Percentiles rank a stretch among this genome's conserved stretches.
These are phyloP conservation scores for Epinotia ramella DNA, from an alignment of 2,888 invertebrate genomes.

Conservation along the genomic window DNA sequence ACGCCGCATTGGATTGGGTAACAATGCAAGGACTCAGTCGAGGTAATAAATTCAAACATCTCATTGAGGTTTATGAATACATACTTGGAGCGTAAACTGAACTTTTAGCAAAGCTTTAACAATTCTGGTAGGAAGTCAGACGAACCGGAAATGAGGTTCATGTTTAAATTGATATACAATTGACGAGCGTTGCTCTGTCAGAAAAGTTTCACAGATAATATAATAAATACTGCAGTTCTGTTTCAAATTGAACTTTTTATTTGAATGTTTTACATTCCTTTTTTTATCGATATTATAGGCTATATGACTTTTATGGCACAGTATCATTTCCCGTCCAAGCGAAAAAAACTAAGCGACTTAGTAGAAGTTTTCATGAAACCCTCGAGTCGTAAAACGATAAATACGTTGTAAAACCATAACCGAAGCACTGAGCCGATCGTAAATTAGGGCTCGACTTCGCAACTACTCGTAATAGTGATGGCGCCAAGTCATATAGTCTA, in stretches of 20 bases:
- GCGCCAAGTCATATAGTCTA: constrained; percentile 2
- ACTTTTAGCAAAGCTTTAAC: constrained; percentile 63
- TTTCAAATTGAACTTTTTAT: background rate
- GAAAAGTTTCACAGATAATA: constrained; percentile 4
- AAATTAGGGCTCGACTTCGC: constrained; percentile 77
- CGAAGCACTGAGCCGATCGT: constrained; percentile 72
- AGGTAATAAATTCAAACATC: constrained; percentile 32
- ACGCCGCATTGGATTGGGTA: constrained; percentile 47
- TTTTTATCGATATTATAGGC: too few relatives aligned
- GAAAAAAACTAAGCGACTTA: constrained; percentile 28
- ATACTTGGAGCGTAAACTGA: constrained; percentile 62
- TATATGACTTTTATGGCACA: background rate
- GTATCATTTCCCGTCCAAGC: background rate
- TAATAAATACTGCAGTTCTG: background rate
- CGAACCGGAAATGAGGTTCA: constrained; percentile 56
- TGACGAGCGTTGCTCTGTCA: constrained; percentile 24
- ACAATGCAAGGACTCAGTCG: background rate
- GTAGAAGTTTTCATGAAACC: constrained; percentile 32
- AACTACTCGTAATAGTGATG: constrained; percentile 64
- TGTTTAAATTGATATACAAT: constrained; percentile 38
- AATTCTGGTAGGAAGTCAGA: constrained; percentile 64
- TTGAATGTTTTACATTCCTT: background rate
- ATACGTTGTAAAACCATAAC: constrained; percentile 83
- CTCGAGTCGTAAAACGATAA: constrained; percentile 78
- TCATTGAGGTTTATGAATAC: constrained; percentile 43